Base-by-base conservation (phyloP, 2,113 vertebrate species). In the Grammomys surdaster region DNA sequence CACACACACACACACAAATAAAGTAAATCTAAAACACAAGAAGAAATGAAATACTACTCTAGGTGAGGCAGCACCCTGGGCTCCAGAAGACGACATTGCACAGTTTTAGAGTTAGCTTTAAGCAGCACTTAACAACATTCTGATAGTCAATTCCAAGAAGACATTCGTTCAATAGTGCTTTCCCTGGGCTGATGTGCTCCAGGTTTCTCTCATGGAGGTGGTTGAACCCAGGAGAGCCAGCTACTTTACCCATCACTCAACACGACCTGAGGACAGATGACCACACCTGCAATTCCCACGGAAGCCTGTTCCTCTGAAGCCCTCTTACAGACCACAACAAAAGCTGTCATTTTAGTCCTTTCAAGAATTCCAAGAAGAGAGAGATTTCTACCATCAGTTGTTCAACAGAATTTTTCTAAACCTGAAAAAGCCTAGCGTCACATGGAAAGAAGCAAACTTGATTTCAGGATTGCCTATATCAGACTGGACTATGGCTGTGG, bases 321-420 rank as follows among this genome's bases (percentile, higher is more conserved):
- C 51, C 46, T 80, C 78, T 75, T 14, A 84, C 3, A 19, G 76
- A 31, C 19, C 43, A 56, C 65, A 97, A 70, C 36, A 12, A 76
- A 91, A 82, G 43, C 56, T 40, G 17, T 9, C 16, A 48, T 87
- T 70, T 86, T 8, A 43, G 72, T 67, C 31, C 51, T 89, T 82
- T 85, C 65, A 58, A 86, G 58, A 93, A 69, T 75, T 82, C 54
- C 43, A 51, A 43, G 90, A 76, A 75, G 80, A 87, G 28, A 88
- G 36, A 81, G 9, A 92, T 60, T 51, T 56, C 56, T 63, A 51
- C 16, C 24, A n/a, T 33, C 54, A 8, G 5, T 12, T 26, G 22
- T 22, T 40, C 5, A 3, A 26, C 26, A 14, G 54, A 3, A 60
- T 82, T 60, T 60, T 40, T 60, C 36, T 82, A 24, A 82, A 17